Evolutionary conservation across 2,113 vertebrate species (phyloP), one percentile per base, ranked within the genome.

Genomic region (Ailurus styani): DNA sequence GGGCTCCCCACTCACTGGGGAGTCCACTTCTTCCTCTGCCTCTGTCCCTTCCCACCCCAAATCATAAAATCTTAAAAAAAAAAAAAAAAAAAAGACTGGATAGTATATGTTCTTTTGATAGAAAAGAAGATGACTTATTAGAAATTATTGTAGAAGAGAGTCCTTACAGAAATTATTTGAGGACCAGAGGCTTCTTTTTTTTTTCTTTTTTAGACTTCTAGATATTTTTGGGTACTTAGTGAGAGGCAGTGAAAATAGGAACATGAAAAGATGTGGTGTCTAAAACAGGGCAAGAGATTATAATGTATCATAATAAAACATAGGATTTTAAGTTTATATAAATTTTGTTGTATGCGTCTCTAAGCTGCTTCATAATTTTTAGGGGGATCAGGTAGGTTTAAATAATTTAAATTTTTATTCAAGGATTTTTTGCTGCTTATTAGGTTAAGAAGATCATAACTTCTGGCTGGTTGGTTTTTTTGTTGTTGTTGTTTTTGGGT

Each of bases 341-440:
- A 17, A 54, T 79, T 89, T 82, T 86, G 73, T 78, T 92, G 20
- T n/a, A 25, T 87, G 18, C 7, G 17, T 82, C 72, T 87, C 1
- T 84, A 88, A 84, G 27, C 37, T 96, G 3, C 47, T 87, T 97
- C 12, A 86, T 91, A 21, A n/a, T 95, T 31, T 82, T 73, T 57
- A 64, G 50, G 55, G 7, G 29, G 40, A 83, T 86, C 64, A 79
- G 62, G 17, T 96, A 75, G 42, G 27, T 84, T 96, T 95, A 89
- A 91, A 37, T 83, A 52, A 78, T 83, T 73, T n/a, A 70, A 85
- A 20, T 1, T 72, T 96, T 82, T 93, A 64, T 17, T 64, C 79
- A 73, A 90, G 83, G 37, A 91, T 91, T 95, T 93, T 90, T 93
- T 95, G 34, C 47, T 90, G 0, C 40, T 84, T 86, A 75, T 94